phyloP scores from a whole-genome alignment of 2,797 vertebrate genomes.

The Champsocephalus gunnari region DNA sequence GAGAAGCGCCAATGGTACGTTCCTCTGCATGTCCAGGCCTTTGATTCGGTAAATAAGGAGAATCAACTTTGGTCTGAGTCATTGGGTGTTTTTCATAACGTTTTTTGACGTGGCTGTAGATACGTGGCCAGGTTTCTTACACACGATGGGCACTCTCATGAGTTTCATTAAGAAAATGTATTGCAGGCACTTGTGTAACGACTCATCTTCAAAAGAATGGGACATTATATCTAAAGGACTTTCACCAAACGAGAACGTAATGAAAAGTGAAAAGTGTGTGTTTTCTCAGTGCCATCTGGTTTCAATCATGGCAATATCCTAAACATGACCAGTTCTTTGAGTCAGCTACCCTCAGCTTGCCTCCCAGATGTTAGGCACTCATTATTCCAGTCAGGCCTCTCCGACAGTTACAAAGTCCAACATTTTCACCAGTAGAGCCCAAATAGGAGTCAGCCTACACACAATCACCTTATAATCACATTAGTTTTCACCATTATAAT shows the following conservation, averaged over 20 bases:
- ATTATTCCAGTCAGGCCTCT: conserved; percentile 77
- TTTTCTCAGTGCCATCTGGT: conserved; percentile 75
- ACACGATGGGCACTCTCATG: conserved; percentile 30
- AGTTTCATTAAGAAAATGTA: conserved; percentile 42
- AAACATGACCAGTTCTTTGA: conserved; percentile 75
- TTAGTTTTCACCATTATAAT: conserved; percentile 20
- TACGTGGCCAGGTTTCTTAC: conserved; percentile 40
- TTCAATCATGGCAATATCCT: conserved; percentile 76
- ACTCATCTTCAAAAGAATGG: conserved; percentile 47
- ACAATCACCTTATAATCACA: conserved; percentile 14
- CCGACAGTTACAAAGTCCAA: conserved; percentile 45
- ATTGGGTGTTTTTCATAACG: conserved; percentile 40
- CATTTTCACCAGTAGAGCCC: conserved; percentile 46
- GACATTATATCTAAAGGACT: conserved; percentile 52
- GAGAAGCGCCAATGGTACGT: conserved; percentile 26
- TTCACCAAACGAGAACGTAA: conserved; percentile 63
- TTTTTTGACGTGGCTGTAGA: conserved; percentile 41
- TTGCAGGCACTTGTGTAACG: conserved; percentile 40
- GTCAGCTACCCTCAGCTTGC: conserved; percentile 61
- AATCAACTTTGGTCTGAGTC: conserved; percentile 42
- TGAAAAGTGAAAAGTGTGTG: conserved; percentile 77
- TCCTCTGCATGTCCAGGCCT: conserved; percentile 35
- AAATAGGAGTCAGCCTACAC: conserved; percentile 27
- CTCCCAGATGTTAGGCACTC: conserved; percentile 69
- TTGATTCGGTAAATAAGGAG: conserved; percentile 42